Evolutionary conservation across 2,797 vertebrate genomes (phyloP).

Genomic region (Pygocentrus nattereri): DNA sequence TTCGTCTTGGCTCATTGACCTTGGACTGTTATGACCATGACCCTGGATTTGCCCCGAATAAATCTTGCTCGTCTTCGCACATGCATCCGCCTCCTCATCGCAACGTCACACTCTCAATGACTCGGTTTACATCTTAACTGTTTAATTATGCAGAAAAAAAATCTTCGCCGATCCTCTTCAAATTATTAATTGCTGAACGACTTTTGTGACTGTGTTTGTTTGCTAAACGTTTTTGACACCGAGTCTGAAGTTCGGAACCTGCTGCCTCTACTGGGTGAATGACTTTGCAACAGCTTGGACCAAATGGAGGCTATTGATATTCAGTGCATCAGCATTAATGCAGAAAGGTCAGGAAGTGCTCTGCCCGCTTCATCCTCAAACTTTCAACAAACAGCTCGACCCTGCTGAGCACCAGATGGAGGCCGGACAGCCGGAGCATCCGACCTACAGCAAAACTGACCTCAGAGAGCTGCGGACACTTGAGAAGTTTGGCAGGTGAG

Average conservation of each 20-base stretch:
- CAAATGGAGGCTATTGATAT: not conserved
- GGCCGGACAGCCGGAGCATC: not conserved
- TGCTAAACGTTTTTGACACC: too few relatives aligned
- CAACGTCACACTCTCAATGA: too few relatives aligned
- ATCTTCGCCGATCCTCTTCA: too few relatives aligned
- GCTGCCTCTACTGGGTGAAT: not conserved
- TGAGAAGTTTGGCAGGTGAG: not conserved
- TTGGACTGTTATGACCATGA: too few relatives aligned
- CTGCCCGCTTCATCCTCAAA: not conserved
- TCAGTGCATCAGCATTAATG: conserved; percentile 23
- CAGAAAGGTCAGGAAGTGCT: conserved; percentile 7
- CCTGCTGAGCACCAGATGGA: conserved; percentile 15
- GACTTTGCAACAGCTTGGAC: conserved; percentile 12
- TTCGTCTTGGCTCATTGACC: too few relatives aligned
- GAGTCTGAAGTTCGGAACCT: not conserved
- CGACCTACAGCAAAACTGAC: not conserved
- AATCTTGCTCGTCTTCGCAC: too few relatives aligned
- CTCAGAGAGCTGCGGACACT: not conserved
- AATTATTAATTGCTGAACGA: too few relatives aligned
- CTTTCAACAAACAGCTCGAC: not conserved
- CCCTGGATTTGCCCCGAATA: too few relatives aligned
- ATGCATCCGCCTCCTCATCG: too few relatives aligned
- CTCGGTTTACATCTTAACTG: too few relatives aligned
- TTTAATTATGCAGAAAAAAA: too few relatives aligned
- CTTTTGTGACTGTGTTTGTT: too few relatives aligned